Evolutionary conservation across 2,888 invertebrate genomes (phyloP).

Genomic region (Catonia carolina): DNA sequence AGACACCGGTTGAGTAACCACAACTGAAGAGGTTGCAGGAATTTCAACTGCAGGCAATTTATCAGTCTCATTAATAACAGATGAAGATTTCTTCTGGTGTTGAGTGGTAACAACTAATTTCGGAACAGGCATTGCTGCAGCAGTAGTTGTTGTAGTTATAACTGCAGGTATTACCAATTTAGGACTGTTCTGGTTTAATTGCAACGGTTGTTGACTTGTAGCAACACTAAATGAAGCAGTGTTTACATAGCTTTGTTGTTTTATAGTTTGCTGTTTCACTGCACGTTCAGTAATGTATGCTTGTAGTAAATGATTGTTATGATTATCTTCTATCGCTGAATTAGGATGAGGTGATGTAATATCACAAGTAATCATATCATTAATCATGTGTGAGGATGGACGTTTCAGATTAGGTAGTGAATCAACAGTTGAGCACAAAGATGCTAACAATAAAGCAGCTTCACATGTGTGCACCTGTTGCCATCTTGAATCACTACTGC

Average conservation of each 20-base stretch:
- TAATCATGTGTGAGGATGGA: neutral
- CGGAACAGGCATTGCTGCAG: too few species aligned
- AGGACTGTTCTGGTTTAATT: too few species aligned
- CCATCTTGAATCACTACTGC: neutral
- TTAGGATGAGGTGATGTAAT: constrained; percentile 20
- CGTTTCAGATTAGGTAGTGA: constrained; percentile 44
- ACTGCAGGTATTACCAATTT: too few species aligned
- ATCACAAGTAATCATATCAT: neutral
- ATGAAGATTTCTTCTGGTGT: neutral
- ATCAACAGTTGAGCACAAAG: constrained; percentile 56
- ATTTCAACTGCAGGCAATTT: neutral
- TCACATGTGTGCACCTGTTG: constrained; percentile 19
- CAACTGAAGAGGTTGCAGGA: neutral
- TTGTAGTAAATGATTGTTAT: constrained; percentile 48
- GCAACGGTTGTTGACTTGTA: too few species aligned
- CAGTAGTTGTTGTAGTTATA: neutral
- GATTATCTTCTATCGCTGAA: constrained; percentile 28
- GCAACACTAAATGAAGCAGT: too few species aligned
- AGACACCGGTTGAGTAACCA: too few species aligned
- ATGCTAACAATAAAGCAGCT: constrained; percentile 49
- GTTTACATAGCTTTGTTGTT: constrained; percentile 47
- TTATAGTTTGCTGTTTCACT: constrained; percentile 61
- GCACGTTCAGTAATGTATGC: constrained; percentile 67
- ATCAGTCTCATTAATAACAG: neutral
- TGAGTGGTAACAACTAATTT: neutral